phyloP scores from a whole-genome alignment of 2,113 vertebrate species.

The Sphaerodactylus townsendi region DNA sequence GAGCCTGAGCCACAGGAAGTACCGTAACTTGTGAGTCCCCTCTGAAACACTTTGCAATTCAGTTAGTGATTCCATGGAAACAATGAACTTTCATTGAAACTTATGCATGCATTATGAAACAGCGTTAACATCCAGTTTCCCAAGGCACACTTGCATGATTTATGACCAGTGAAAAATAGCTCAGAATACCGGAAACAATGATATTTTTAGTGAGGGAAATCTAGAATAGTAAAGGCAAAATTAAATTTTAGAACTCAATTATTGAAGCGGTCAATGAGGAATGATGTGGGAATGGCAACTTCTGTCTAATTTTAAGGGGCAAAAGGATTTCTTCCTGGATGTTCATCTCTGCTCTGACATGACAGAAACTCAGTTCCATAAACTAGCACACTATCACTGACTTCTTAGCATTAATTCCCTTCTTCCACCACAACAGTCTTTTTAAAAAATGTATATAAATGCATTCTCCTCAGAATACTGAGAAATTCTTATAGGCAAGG shows the following conservation, averaged over 20 bases:
- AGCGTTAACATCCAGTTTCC: constrained; percentile 37
- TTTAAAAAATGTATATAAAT: constrained; percentile 46
- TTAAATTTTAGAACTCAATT: constrained; percentile 45
- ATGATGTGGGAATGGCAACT: background rate
- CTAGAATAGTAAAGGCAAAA: constrained; percentile 10
- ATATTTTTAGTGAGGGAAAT: constrained; percentile 26
- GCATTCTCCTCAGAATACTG: constrained; percentile 37
- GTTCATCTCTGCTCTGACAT: constrained; percentile 39
- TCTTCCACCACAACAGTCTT: constrained; percentile 34
- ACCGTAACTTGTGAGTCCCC: background rate
- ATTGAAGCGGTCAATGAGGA: constrained; percentile 11
- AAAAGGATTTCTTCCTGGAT: constrained; percentile 56
- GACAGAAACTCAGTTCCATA: constrained; percentile 48
- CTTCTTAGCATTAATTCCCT: constrained; percentile 58
- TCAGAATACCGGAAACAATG: constrained; percentile 8
- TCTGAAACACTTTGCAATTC: background rate
- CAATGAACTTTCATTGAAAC: constrained; percentile 2
- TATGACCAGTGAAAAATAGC: constrained; percentile 40
- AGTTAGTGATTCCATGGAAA: background rate
- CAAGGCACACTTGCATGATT: constrained; percentile 53
- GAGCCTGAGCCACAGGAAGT: background rate
- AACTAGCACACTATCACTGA: constrained; percentile 58
- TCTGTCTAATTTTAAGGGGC: constrained; percentile 47
- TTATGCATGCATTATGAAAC: background rate
- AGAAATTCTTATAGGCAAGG: constrained; percentile 29